Conservation (phyloP, 53 echinoderm and acorn worm species). For the Paracentrotus lividus region DNA sequence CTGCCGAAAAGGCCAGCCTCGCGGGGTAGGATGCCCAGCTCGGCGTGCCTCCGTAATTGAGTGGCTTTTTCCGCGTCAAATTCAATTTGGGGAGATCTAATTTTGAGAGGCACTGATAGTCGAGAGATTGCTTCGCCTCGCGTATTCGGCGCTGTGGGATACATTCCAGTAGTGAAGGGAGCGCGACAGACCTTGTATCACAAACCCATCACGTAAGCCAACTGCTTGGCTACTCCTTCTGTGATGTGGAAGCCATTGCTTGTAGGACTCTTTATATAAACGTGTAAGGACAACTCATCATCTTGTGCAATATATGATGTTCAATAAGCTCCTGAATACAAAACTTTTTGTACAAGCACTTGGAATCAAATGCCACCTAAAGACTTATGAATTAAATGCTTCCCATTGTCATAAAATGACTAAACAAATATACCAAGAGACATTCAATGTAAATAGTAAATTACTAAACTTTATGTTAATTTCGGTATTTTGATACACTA, state of each 20-base stretch:
- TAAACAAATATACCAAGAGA: not conserved
- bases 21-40: constrained; percentile 64
- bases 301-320: not conserved
- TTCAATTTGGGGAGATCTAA: constrained; percentile 90
- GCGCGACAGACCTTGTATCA: constrained; percentile 18
- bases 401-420: not conserved
- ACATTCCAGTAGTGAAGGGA: constrained; percentile 30
- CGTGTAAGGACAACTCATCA: not conserved
- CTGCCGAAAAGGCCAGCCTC: constrained; percentile 75
- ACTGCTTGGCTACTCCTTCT: constrained; percentile 18
- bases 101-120: constrained; percentile 92
- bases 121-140: constrained; percentile 71
- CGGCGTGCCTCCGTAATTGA: constrained; percentile 80
- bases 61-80: constrained; percentile 86
- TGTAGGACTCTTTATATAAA: not conserved
- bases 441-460: not conserved
- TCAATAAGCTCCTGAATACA: not conserved
- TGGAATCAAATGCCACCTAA: not conserved
- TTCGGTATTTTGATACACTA: not conserved
- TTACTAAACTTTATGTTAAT: not conserved
- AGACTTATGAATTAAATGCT: not conserved
- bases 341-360: not conserved
- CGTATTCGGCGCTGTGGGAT: constrained; percentile 35
- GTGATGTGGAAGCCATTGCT: not conserved
- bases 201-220: not conserved